Evolutionary conservation across 1,140 invertebrate species (phyloP).

Genomic region (Lordiphosa collinella): DNA sequence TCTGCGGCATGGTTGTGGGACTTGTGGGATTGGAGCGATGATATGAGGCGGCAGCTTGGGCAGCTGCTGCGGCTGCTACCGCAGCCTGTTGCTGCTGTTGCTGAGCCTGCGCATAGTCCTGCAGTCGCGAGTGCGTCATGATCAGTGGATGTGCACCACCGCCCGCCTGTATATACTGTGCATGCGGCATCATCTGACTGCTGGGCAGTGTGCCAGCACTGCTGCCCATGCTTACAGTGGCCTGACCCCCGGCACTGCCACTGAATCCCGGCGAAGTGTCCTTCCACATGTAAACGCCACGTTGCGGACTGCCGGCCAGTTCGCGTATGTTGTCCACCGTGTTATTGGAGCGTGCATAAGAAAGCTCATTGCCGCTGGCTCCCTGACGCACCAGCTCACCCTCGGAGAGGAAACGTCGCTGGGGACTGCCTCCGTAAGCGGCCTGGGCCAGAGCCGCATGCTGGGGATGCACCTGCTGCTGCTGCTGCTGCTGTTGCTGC

Average conservation of each 20-base stretch:
- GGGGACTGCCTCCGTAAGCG: conserved; percentile 84
- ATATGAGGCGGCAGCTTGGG: conserved; percentile 80
- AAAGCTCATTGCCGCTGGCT: conserved; percentile 81
- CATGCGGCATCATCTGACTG: conserved; percentile 62
- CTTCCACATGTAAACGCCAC: conserved; percentile 91
- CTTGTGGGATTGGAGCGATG: conserved; percentile 88
- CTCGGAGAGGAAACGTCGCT: conserved; percentile 91
- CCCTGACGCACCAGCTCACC: conserved; percentile 89
- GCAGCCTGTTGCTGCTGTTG: conserved; percentile 32
- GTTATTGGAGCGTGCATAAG: conserved; percentile 82
- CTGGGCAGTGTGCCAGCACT: conserved; percentile 71
- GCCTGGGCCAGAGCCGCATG: conserved; percentile 53
- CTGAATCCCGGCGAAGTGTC: conserved; percentile 83
- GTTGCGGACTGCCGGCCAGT: conserved; percentile 90
- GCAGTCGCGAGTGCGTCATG: conserved; percentile 70
- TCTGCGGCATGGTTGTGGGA: conserved; percentile 84
- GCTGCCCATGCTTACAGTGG: conserved; percentile 58
- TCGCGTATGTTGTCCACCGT: conserved; percentile 87
- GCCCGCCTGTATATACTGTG: conserved; percentile 70
- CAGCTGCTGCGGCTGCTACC: conserved; percentile 52
- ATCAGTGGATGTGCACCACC: conserved; percentile 61
- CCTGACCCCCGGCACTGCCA: conserved; percentile 28
- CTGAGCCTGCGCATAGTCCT: conserved; percentile 55
- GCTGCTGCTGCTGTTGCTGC: conserved; percentile 45
- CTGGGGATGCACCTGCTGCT: conserved; percentile 35